Base-by-base conservation (phyloP, 2,797 vertebrate species). In the Cottoperca gobio region DNA sequence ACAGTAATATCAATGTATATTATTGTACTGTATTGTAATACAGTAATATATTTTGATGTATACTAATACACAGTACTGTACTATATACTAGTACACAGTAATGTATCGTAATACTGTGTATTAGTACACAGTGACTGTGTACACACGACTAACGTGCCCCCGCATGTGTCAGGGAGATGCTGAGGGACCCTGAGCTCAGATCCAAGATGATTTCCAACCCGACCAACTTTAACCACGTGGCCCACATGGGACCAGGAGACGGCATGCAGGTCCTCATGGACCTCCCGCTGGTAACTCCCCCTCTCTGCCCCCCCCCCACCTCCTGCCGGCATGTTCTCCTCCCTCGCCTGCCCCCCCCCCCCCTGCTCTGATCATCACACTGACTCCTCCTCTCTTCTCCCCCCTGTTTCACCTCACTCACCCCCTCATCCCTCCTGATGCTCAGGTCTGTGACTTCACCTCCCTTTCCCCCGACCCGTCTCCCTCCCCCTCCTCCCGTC, bases 191-290 rank as follows among this genome's bases (percentile, higher is more conserved):
- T 0, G 98, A 98, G 84, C 86, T 98, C 79, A 86, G 98, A 64
- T 99, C 98, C 21, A 97, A 93, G 87, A 97, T 99, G 96, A 99
- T 99, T 74, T 99, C 98, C 62, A 97, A 98, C 78, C 98, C 98
- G 0, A 99, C 95, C 0, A 99, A 99, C 95, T 99, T 99, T 86
- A 99, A 99, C 93, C 98, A 99, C 0, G 98, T 99, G 85, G 98
- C 97, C 57, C 98, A 99, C 89, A 99, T 99, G 98, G 98, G 98
- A 86, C 98, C 98, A 1, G 98, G 98, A 72, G 98, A 99, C 10
- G 98, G 98, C 69, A 97, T 97, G 97, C 98, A 99, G 91, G 97
- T 97, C 78, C 97, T 99, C 74, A 98, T 98, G 97, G 98, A 99
- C 90, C 96, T 99, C 70, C 98, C 98, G 55, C 92, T 99, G 98